These are phyloP conservation scores for Gallinago media DNA, from an alignment of 2,113 vertebrate species.

Conservation along the genomic window DNA sequence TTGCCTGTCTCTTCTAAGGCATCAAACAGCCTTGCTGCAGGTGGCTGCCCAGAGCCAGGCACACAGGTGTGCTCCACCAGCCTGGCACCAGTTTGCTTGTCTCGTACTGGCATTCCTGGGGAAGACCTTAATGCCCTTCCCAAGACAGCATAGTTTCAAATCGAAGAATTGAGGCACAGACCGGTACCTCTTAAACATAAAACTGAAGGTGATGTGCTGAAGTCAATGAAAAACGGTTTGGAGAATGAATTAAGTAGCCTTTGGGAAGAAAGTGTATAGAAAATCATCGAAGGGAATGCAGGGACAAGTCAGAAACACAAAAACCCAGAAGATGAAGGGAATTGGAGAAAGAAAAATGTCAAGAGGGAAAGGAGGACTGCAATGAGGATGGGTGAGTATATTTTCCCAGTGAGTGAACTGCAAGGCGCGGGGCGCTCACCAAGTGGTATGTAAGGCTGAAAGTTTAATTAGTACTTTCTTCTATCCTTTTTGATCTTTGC, in stretches of 20 bases:
- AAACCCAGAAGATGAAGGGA: not conserved
- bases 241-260: not conserved
- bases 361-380: not conserved
- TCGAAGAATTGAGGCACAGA: not conserved
- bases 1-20: not conserved
- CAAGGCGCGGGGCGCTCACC: not conserved
- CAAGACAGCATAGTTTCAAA: not conserved
- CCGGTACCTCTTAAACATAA: not conserved
- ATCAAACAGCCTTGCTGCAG: not conserved
- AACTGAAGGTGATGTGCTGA: not conserved
- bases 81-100: not conserved
- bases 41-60: not conserved
- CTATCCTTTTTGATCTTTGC: conserved; percentile 30
- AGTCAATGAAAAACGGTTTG: not conserved
- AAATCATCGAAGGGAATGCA: not conserved
- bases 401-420: not conserved
- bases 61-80: not conserved
- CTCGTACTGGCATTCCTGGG: not conserved
- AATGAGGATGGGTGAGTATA: not conserved
- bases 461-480: conserved; percentile 20
- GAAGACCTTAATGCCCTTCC: not conserved
- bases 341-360: not conserved
- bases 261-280: not conserved
- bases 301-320: not conserved
- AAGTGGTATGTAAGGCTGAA: not conserved